These are phyloP conservation scores for Mactromeris polynyma DNA, from an alignment of 2,888 invertebrate species.

Conservation along the genomic window DNA sequence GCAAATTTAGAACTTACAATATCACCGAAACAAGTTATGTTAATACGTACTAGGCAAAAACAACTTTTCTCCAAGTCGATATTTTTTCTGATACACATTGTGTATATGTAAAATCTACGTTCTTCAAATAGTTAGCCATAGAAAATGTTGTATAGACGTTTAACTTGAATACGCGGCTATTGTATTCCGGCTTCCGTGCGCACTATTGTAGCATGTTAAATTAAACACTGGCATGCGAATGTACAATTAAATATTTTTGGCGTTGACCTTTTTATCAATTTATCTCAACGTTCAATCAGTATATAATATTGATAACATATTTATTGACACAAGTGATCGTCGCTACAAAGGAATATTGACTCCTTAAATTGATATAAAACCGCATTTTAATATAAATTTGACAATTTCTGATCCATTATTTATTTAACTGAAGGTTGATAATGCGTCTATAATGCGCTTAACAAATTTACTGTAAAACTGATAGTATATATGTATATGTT, in stretches of 20 bases:
- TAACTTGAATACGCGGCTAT: neutral
- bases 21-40: neutral
- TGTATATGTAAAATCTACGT: neutral
- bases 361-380: neutral
- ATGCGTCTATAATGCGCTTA: conserved; percentile 3
- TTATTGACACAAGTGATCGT: conserved; percentile 1
- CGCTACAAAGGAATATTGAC: neutral
- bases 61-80: neutral
- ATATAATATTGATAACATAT: conserved; percentile 4
- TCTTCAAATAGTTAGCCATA: neutral
- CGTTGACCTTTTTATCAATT: neutral
- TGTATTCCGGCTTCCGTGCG: neutral
- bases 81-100: neutral
- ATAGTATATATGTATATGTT: no score
- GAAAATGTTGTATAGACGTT: neutral
- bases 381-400: neutral
- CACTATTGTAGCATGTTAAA: neutral
- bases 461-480: neutral
- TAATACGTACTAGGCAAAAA: neutral
- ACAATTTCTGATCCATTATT: neutral
- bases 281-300: neutral
- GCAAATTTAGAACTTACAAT: neutral
- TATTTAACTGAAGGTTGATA: neutral
- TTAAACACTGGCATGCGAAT: neutral
- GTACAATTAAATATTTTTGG: neutral